These are phyloP conservation scores for Limnephilus marmoratus DNA, from an alignment of 2,888 invertebrate genomes.

Conservation along the genomic window DNA sequence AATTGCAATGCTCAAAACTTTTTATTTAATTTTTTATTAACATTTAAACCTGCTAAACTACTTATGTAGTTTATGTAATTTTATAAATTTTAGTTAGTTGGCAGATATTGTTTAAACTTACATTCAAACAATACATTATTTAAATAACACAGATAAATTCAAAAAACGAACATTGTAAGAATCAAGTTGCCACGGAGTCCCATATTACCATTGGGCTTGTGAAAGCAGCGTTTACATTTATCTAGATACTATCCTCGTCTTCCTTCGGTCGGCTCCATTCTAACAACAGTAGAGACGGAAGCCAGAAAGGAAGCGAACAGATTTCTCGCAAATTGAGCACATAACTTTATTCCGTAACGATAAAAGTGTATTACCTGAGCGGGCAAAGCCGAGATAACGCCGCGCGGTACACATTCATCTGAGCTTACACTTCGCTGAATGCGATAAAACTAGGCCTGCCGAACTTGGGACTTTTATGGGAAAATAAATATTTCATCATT, in stretches of 20 bases:
- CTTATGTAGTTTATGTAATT: no score
- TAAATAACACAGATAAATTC: neutral
- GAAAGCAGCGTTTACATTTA: neutral
- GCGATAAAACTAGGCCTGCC: neutral
- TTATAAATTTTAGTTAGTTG: no score
- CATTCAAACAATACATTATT: neutral
- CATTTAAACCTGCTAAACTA: no score
- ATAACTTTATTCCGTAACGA: conserved; percentile 21
- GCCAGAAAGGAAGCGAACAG: conserved; percentile 9
- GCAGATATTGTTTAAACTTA: no score
- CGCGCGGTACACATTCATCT: neutral
- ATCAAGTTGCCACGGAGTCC: neutral
- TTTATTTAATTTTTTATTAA: no score
- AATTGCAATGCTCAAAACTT: no score
- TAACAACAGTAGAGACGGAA: conserved; percentile 28
- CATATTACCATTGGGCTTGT: neutral
- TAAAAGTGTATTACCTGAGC: conserved; percentile 7
- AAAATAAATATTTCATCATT: neutral
- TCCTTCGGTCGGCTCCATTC: neutral
- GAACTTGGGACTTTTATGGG: neutral
- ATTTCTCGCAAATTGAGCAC: conserved; percentile 47
- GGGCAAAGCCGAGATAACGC: neutral
- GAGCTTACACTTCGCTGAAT: neutral
- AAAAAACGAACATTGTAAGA: neutral
- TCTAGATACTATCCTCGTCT: neutral